Evolutionary conservation across 1,140 invertebrate species (phyloP).

Genomic region (Acromyrmex charruanus): DNA sequence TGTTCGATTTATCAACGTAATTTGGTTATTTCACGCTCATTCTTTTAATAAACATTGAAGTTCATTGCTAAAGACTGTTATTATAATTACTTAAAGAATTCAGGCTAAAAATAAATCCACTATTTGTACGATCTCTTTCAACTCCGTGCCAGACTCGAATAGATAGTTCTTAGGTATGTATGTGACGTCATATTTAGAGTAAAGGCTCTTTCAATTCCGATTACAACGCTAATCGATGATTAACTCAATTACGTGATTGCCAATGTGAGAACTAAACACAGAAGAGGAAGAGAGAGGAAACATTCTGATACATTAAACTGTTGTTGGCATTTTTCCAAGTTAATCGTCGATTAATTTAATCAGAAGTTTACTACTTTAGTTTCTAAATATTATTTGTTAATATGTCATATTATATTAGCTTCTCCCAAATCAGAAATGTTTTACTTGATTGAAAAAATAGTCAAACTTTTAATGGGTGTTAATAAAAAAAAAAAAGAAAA

Average conservation of each 20-base stretch:
- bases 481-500: background rate
- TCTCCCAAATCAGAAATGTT: background rate
- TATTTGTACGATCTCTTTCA: background rate
- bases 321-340: too few species aligned
- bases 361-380: background rate
- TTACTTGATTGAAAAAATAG: background rate
- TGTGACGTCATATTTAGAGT: background rate
- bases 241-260: too few species aligned
- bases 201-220: too few species aligned
- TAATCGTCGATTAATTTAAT: too few species aligned
- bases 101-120: background rate
- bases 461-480: background rate
- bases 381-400: conserved; percentile 16
- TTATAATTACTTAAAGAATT: conserved; percentile 5
- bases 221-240: too few species aligned
- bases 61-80: background rate
- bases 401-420: background rate
- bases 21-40: background rate
- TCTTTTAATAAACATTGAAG: background rate
- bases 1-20: background rate
- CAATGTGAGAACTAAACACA: too few species aligned
- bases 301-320: too few species aligned
- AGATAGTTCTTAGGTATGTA: too few species aligned
- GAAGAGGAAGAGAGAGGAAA: too few species aligned
- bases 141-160: too few species aligned